Percentiles rank a stretch among this genome's conserved stretches.
Conservation (phyloP, 2,888 invertebrate genomes). For the Poecilobothrus nobilitatus region DNA sequence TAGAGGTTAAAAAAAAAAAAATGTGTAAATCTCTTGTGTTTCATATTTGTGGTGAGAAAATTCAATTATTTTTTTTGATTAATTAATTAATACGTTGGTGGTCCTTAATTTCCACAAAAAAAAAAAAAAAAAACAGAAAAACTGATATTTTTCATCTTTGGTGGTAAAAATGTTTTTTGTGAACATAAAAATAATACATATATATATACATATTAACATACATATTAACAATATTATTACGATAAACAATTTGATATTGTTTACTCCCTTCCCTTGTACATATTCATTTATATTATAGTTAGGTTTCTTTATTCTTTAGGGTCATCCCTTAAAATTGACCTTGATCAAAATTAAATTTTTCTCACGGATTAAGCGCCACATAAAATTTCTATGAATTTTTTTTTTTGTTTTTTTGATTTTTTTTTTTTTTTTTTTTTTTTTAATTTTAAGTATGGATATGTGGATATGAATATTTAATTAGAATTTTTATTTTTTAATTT, state of each 20-base stretch:
- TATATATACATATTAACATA: background rate
- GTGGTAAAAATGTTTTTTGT: background rate
- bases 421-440: too few species aligned
- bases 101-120: background rate
- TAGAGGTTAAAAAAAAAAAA: too few species aligned
- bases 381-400: background rate
- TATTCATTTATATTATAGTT: background rate
- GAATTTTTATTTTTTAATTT: background rate
- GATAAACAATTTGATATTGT: background rate
- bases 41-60: background rate
- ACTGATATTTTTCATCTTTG: too few species aligned
- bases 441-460: background rate
- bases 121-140: too few species aligned
- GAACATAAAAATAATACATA: background rate
- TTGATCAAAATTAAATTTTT: background rate
- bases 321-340: background rate
- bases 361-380: background rate
- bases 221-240: too few species aligned
- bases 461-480: constrained; percentile 2
- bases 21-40: too few species aligned
- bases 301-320: background rate
- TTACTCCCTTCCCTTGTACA: background rate
- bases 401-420: too few species aligned
- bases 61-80: background rate
- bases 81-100: background rate